phyloP scores from a whole-genome alignment of 2,113 vertebrate genomes.

The Oreochromis niloticus region DNA sequence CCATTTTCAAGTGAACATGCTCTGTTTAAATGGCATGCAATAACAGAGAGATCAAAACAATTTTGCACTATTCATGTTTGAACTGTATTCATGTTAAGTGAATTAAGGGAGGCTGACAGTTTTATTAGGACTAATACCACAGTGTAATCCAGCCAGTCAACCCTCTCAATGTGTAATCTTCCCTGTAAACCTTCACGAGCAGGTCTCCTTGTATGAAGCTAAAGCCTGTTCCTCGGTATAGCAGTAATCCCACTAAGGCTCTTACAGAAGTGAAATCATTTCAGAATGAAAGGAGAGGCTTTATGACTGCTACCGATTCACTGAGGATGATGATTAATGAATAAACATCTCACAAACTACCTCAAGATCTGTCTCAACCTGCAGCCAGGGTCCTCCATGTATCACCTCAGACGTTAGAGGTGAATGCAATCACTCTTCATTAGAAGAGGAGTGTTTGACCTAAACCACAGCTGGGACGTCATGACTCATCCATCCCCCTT shows the following conservation, averaged over 20 bases:
- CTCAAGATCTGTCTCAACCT: not conserved
- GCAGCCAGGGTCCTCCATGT: not conserved
- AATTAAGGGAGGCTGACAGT: constrained; percentile 58
- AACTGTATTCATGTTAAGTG: constrained; percentile 21
- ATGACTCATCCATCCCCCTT: constrained; percentile 38
- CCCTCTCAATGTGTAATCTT: constrained; percentile 62
- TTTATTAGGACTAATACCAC: constrained; percentile 62
- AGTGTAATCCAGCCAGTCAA: constrained; percentile 56
- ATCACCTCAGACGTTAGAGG: not conserved
- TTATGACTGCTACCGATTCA: constrained; percentile 49
- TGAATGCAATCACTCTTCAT: not conserved
- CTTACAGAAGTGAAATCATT: constrained; percentile 69
- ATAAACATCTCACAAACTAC: constrained; percentile 60
- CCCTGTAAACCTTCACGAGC: constrained; percentile 62
- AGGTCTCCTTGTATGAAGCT: constrained; percentile 57
- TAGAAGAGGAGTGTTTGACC: constrained; percentile 19
- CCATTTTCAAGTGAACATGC: not conserved
- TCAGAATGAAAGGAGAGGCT: constrained; percentile 55
- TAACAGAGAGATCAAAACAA: not conserved
- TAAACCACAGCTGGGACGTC: constrained; percentile 15
- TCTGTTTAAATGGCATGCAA: not conserved
- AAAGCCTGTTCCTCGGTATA: constrained; percentile 58
- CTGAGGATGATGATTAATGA: constrained; percentile 46
- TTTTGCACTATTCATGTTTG: constrained; percentile 6
- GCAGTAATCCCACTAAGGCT: constrained; percentile 75